phyloP scores from a whole-genome alignment of 2,888 invertebrate genomes.

The Drosophila setosimentum region DNA sequence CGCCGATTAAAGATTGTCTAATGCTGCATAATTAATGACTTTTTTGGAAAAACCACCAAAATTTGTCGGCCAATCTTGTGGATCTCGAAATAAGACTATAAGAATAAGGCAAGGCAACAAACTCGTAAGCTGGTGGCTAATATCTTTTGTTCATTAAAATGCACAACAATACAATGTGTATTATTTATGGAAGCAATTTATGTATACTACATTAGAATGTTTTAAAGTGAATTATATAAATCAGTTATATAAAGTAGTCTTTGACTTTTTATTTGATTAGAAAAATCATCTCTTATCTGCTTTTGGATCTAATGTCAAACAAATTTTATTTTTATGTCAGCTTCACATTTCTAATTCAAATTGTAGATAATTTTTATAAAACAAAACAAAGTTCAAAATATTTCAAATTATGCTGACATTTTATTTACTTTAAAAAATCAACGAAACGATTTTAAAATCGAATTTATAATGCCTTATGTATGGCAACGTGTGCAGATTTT shows the following conservation, averaged over 20 bases:
- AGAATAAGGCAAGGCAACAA: not conserved
- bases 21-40: constrained; percentile 73
- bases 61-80: constrained; percentile 54
- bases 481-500: constrained; percentile 44
- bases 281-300: not conserved
- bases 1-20: constrained; percentile 41
- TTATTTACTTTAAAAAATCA: not conserved
- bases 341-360: not conserved
- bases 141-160: not conserved
- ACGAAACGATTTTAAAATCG: not conserved
- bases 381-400: not conserved
- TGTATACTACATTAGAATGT: not conserved
- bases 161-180: not conserved
- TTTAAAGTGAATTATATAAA: not conserved
- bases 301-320: not conserved
- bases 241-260: not conserved
- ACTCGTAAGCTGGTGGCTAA: not conserved
- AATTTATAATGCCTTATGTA: constrained; percentile 2
- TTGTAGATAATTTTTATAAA: not conserved
- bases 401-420: not conserved
- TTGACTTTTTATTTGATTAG: not conserved
- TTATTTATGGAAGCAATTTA: not conserved
- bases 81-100: constrained; percentile 21
- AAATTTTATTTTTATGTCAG: not conserved
- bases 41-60: constrained; percentile 56